phyloP scores from a whole-genome alignment of 2,888 invertebrate species.

The Agrochola lychnidis region DNA sequence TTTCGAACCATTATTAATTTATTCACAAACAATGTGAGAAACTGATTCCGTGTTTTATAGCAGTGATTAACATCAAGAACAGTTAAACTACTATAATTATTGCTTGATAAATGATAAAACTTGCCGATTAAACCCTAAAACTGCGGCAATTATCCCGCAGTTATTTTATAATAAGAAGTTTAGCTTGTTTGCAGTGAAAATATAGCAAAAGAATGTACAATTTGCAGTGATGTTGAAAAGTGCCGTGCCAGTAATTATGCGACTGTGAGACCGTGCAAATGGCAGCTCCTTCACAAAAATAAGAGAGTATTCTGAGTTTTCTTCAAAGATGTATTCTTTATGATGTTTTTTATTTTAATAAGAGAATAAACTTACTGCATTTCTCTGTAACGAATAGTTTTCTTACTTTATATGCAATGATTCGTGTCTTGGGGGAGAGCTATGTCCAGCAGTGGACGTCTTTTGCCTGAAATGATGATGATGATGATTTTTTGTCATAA shows the following conservation, averaged over 20 bases:
- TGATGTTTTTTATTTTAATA: conserved; percentile 12
- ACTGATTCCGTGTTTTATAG: conserved; percentile 36
- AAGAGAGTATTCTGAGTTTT: conserved; percentile 44
- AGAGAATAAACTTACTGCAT: background rate
- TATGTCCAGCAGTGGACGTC: no score
- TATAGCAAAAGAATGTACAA: conserved; percentile 49
- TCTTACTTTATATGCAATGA: background rate
- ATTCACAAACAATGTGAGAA: conserved; percentile 24
- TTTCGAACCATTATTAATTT: conserved; percentile 28
- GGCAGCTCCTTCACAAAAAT: conserved; percentile 56
- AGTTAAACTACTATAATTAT: conserved; percentile 57
- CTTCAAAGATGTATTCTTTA: conserved; percentile 39
- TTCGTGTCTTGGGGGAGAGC: no score
- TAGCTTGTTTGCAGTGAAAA: conserved; percentile 52
- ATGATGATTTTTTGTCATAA: background rate
- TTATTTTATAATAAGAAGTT: conserved; percentile 50
- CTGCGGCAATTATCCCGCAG: conserved; percentile 37
- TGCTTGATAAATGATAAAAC: conserved; percentile 58
- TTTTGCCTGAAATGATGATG: no score
- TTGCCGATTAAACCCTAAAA: conserved; percentile 41
- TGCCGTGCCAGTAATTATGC: conserved; percentile 60
- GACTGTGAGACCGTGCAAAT: conserved; percentile 53
- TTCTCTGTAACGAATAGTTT: background rate
- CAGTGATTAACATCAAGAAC: conserved; percentile 51
- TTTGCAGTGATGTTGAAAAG: conserved; percentile 58